phyloP scores from a whole-genome alignment of 2,113 vertebrate genomes.

The Anarhynchus alexandrinus region DNA sequence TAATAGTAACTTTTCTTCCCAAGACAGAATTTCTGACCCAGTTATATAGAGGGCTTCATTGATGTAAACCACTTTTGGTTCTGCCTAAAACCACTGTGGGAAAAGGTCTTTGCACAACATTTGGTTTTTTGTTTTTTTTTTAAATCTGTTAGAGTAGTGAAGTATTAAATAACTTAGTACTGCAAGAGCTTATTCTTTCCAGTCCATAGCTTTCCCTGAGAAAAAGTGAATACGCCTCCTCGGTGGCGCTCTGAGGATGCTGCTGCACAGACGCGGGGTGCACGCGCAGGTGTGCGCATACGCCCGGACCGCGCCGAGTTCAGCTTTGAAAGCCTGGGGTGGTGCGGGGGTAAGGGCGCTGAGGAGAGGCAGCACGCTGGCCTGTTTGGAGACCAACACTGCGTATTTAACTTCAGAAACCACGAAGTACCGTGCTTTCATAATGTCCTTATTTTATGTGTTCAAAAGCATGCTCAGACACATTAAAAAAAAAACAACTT shows the following conservation, averaged over 20 bases:
- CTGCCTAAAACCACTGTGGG: background rate
- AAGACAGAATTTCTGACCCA: background rate
- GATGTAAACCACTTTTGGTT: background rate
- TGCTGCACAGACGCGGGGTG: background rate
- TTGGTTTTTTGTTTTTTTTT: background rate
- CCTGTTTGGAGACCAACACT: background rate
- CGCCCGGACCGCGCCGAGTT: background rate
- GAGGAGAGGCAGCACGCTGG: background rate
- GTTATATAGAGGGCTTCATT: background rate
- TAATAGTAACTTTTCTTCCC: background rate
- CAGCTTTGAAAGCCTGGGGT: background rate
- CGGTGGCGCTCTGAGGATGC: background rate
- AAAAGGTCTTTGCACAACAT: background rate
- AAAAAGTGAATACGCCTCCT: background rate
- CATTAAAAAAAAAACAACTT: background rate
- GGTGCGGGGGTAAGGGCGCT: background rate
- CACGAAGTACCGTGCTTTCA: background rate
- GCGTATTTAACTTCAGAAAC: background rate
- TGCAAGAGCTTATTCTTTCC: background rate
- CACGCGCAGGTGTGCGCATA: accelerated
- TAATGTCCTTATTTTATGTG: background rate
- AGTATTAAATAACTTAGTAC: slow-evolving; percentile 2
- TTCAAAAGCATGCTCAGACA: background rate
- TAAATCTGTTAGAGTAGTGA: background rate
- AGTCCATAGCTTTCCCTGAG: background rate